Base-by-base conservation (phyloP, 2,113 vertebrate genomes). In the Amphilophus citrinellus region DNA sequence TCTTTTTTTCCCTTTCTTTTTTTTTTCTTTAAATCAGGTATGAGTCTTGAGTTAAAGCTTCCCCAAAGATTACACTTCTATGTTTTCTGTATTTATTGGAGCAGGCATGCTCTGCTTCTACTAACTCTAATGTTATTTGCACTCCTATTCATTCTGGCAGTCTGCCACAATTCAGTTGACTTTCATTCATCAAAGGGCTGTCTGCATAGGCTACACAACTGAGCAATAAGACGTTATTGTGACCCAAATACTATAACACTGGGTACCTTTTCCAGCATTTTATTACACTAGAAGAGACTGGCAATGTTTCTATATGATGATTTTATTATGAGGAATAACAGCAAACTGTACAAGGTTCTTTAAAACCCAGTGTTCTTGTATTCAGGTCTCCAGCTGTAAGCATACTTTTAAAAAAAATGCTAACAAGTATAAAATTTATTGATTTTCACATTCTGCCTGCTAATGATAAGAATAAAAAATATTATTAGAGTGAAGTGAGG, bases 161-260 rank as follows among this genome's bases (percentile, higher is more conserved):
- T 79, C 90, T 95, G 95, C 95, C 96, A 96, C 93, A 91, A 91
- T 83, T 61, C 82, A 92, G 93, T 61, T 94, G 92, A 91, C 94
- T 96, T 96, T 96, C 95, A 97, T 97, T 97, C 94, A 96, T 96
- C 96, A 97, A 92, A 87, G 79, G 60, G 56, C 71, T 63, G 47
- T 84, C 88, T 88, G 93, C 84, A 81, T 79, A 86, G 87, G 76
- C 89, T 89, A 77, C 88, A 93, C 88, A 93, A 85, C 91, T 79
- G 88, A 94, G 88, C 92, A 93, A 93, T 94, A 85, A 92, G 82
- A 95, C 82, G 87, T 94, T 90, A 89, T 93, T 95, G 86, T 95
- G 94, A 92, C 88, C 86, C 90, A 94, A 93, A 96, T 95, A 95
- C 96, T 91, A 91, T 84, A 92, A 84, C 92, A 88, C 80, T 88